Evolutionary conservation across 2,797 vertebrate genomes (phyloP).

Genomic region (Philypnodon macrostomus): DNA sequence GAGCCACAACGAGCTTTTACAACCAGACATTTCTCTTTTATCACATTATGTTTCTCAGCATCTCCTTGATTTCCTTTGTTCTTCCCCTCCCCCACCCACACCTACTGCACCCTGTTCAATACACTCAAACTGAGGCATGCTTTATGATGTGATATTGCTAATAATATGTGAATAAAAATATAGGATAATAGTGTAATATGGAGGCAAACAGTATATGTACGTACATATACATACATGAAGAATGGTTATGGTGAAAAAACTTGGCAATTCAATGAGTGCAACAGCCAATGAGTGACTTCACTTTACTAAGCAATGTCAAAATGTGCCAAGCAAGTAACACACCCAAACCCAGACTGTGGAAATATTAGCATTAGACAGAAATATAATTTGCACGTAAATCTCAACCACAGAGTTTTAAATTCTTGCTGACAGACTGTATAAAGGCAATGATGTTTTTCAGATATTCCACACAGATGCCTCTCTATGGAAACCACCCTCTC

Average conservation of each 20-base stretch:
- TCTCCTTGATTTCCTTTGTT: slow-evolving; percentile 69
- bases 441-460: slow-evolving; percentile 31
- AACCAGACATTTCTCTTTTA: slow-evolving; percentile 30
- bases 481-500: slow-evolving; percentile 78
- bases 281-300: slow-evolving; percentile 54
- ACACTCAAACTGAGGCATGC: slow-evolving; percentile 46
- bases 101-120: slow-evolving; percentile 53
- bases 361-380: slow-evolving; percentile 28
- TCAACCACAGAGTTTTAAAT: slow-evolving; percentile 11
- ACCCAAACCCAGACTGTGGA: slow-evolving; percentile 60
- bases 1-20: slow-evolving; percentile 34
- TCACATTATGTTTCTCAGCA: slow-evolving; percentile 48
- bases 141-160: slow-evolving; percentile 30
- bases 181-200: slow-evolving; percentile 7
- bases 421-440: slow-evolving; percentile 31
- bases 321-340: slow-evolving; percentile 60
- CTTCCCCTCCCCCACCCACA: slow-evolving; percentile 61
- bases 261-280: slow-evolving; percentile 13
- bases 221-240: background rate
- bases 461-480: slow-evolving; percentile 51
- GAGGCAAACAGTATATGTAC: background rate
- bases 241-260: slow-evolving; percentile 1
- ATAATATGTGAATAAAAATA: slow-evolving; percentile 26
- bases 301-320: slow-evolving; percentile 31
- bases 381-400: slow-evolving; percentile 24